phyloP scores from a whole-genome alignment of 2,888 invertebrate genomes.

The Pyralis farinalis region DNA sequence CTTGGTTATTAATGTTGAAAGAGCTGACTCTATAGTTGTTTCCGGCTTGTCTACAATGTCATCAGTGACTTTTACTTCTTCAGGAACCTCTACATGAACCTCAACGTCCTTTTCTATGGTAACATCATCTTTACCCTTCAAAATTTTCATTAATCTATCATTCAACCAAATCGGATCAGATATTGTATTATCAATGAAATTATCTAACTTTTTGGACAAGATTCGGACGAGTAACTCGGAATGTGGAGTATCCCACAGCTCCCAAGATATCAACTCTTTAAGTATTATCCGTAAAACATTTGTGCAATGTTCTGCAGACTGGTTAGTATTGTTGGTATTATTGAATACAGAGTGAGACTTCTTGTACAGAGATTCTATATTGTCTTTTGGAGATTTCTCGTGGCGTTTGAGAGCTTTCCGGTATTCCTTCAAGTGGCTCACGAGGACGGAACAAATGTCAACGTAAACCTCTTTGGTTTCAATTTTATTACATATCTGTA shows the following conservation, averaged over 20 bases:
- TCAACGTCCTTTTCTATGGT: conserved; percentile 8
- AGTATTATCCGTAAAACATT: conserved; percentile 81
- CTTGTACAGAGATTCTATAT: conserved; percentile 75
- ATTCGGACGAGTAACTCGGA: conserved; percentile 83
- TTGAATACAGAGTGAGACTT: conserved; percentile 54
- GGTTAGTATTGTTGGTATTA: conserved; percentile 41
- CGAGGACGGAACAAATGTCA: conserved; percentile 73
- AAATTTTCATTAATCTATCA: conserved; percentile 48
- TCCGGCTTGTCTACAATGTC: conserved; percentile 12
- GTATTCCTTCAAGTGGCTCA: conserved; percentile 84
- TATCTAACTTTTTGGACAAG: conserved; percentile 79
- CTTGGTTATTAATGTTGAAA: conserved; percentile 30
- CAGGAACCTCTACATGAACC: conserved; percentile 13
- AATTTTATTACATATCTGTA: conserved; percentile 67
- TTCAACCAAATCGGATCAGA: conserved; percentile 77
- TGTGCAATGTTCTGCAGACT: conserved; percentile 80
- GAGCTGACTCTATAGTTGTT: conserved; percentile 32
- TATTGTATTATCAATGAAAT: conserved; percentile 65
- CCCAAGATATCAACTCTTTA: conserved; percentile 84
- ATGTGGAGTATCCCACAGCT: conserved; percentile 84
- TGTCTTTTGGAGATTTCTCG: conserved; percentile 60
- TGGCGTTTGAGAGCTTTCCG: conserved; percentile 81
- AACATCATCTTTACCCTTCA: conserved; percentile 36
- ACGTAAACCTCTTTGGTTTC: conserved; percentile 68
- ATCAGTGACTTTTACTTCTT: conserved; percentile 13